A percentile compares a stretch with the other conserved stretches of the same genome.
Conservation (phyloP, 2,113 vertebrate genomes). For the Sapajus apella region DNA sequence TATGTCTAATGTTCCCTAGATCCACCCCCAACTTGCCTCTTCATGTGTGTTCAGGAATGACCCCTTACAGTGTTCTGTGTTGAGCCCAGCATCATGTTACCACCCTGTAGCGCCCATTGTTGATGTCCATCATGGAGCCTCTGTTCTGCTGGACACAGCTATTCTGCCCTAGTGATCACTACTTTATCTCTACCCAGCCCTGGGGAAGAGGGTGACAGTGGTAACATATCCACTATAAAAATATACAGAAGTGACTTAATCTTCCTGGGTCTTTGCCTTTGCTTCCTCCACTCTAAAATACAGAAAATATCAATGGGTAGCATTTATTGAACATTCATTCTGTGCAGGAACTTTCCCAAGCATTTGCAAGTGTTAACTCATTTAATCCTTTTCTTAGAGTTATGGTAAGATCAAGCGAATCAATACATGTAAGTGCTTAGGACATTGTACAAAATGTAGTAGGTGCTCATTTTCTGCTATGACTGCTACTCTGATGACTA, state of each 20-base stretch:
- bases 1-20: neutral
- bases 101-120: accelerated
- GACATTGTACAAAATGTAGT: too few relatives aligned
- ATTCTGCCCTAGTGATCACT: neutral
- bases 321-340: neutral
- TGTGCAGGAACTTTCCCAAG: neutral
- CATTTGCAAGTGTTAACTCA: neutral
- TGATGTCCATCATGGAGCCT: accelerated
- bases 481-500: accelerated
- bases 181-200: neutral
- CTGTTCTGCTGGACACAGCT: neutral
- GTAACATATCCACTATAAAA: neutral
- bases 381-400: neutral
- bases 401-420: neutral
- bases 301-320: neutral
- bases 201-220: neutral
- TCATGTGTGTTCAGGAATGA: neutral
- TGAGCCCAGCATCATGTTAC: neutral
- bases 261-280: neutral
- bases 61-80: neutral
- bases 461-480: neutral
- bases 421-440: neutral
- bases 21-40: neutral
- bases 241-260: neutral
- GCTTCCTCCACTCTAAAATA: neutral